phyloP scores from a whole-genome alignment of 2,113 vertebrate genomes.

The Amphiprion percula region DNA sequence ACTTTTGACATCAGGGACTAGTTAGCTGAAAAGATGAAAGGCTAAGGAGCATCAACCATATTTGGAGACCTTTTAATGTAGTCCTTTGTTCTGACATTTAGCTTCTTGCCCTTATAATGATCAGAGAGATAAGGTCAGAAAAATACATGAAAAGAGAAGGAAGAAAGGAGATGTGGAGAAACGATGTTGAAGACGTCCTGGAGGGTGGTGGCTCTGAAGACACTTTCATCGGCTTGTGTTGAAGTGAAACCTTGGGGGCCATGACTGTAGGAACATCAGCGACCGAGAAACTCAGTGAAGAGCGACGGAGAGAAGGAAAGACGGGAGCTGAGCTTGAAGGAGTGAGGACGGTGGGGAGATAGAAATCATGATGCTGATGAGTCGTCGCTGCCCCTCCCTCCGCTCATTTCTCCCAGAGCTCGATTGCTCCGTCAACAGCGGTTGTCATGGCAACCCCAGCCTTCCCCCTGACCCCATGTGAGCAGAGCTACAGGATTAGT shows the following conservation, averaged over 20 bases:
- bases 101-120: constrained; percentile 42
- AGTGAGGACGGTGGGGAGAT: constrained; percentile 28
- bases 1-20: constrained; percentile 21
- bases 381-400: constrained; percentile 52
- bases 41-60: constrained; percentile 23
- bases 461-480: constrained; percentile 79
- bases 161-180: not conserved
- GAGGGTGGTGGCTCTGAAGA: not conserved
- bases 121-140: constrained; percentile 25
- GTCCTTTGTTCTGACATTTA: constrained; percentile 64
- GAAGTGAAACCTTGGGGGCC: not conserved
- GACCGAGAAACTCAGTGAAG: not conserved
- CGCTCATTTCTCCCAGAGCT: constrained; percentile 60
- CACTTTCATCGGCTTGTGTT: not conserved
- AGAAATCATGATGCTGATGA: constrained; percentile 64
- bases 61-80: constrained; percentile 53
- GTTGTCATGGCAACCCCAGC: constrained; percentile 81
- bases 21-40: constrained; percentile 19
- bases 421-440: constrained; percentile 71
- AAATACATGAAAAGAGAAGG: constrained; percentile 4
- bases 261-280: too few relatives aligned
- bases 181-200: not conserved
- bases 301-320: constrained; percentile 22
- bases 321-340: constrained; percentile 32
- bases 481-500: constrained; percentile 81